Base-by-base conservation (phyloP, 2,113 vertebrate genomes). In the Canis aureus region DNA sequence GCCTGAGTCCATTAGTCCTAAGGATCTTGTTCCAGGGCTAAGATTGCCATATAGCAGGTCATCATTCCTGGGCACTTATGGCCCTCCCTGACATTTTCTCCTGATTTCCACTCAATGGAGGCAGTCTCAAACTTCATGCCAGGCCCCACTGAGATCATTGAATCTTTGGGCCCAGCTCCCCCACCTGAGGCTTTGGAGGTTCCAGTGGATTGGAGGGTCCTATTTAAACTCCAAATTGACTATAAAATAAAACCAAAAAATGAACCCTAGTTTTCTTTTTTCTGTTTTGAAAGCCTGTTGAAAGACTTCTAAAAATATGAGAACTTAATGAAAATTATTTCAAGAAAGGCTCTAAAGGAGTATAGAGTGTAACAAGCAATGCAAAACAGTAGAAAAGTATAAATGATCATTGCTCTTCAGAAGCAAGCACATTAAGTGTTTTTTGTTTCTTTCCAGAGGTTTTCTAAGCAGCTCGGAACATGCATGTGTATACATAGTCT, bases 71-170 rank as follows among this genome's bases (percentile, higher is more conserved):
- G 49, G 9, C 7, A 4, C 49, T 7, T 17, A 49, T 6, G 23
- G 27, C 5, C 4, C 5, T 23, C 27, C 11, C 57, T 55, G 11
- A 2, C 5, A 6, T 15, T 62, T 38, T 66, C 76, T 69, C 6
- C 53, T 53, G 8, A 10, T 67, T 83, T 60, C 38, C 32, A 43
- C 19, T 69, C 1, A 1, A 0, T 0, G 23, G 8, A 53, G 74
- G 60, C 0, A 0, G 17, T 10, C 49, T 1, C 9, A 1, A 17
- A 51, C 78, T n/a, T 80, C 38, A 2, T 0, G 20, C 35, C 35
- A 3, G 43, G 16, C 16, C 76, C 0, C 7, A n/a, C n/a, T 0
- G 7, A 57, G 38, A 1, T 9, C 62, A 9, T 53, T 0, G 0
- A 11, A 62, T 9, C 16, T 67, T 51, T 2, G 25, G 23, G 1